Percentiles rank a stretch among this genome's conserved stretches.
phyloP scores from a whole-genome alignment of 2,888 invertebrate genomes.

The Aporophyla lueneburgensis region DNA sequence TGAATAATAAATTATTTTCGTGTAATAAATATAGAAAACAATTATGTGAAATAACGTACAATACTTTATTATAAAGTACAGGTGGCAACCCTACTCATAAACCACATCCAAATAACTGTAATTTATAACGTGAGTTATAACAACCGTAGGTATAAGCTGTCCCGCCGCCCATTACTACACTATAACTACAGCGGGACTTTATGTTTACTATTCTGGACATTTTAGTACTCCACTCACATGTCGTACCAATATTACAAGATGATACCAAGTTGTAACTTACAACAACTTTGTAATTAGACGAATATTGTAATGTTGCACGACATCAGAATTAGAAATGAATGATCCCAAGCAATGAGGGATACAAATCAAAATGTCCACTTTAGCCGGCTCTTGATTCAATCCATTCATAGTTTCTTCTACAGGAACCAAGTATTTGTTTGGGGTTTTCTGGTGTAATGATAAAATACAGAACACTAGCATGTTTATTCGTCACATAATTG shows the following conservation, averaged over 20 bases:
- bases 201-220: background rate
- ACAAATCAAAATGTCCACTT: background rate
- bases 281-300: background rate
- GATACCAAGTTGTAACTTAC: conserved; percentile 1
- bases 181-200: background rate
- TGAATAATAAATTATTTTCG: no score
- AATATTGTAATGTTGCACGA: background rate
- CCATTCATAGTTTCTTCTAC: background rate
- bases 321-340: background rate
- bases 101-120: background rate
- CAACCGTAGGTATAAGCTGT: background rate
- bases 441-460: background rate
- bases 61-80: no score
- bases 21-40: no score
- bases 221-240: background rate
- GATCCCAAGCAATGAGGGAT: background rate
- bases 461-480: no score
- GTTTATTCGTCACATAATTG: background rate
- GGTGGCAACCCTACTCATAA: no score
- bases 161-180: background rate
- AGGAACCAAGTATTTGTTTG: background rate
- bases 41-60: no score
- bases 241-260: background rate
- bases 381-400: background rate
- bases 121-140: background rate